A percentile compares a stretch with the other conserved stretches of the same genome.
phyloP scores from a whole-genome alignment of 1,140 invertebrate species.

The Glossosoma conforme region DNA sequence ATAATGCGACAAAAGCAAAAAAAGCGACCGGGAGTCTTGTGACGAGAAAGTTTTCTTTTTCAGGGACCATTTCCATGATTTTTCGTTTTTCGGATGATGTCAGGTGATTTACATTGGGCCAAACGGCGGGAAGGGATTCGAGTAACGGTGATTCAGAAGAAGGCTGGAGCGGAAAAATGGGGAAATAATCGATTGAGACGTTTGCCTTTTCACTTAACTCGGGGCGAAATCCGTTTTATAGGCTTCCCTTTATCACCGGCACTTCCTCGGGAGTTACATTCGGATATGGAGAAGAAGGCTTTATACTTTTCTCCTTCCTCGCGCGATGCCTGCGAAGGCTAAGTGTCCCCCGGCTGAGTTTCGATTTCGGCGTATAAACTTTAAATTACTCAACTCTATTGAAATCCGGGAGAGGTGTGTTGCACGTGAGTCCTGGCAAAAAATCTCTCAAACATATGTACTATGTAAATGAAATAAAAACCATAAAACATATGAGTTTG shows the following conservation, averaged over 20 bases:
- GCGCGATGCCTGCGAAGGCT: background rate
- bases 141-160: constrained; percentile 5
- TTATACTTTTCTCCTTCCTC: constrained; percentile 9
- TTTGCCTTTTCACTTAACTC: constrained; percentile 33
- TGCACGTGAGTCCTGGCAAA: too few relatives aligned
- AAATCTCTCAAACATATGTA: too few relatives aligned
- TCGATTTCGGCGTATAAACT: too few relatives aligned
- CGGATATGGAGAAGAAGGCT: constrained; percentile 16
- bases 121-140: constrained; percentile 11
- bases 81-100: constrained; percentile 13
- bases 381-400: too few relatives aligned
- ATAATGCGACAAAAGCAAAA: background rate
- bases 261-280: constrained; percentile 15
- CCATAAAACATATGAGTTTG: too few relatives aligned
- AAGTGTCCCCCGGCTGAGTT: too few relatives aligned
- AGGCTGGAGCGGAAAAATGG: constrained; percentile 23
- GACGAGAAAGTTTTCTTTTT: constrained; percentile 9
- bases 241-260: constrained; percentile 28
- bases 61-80: constrained; percentile 24
- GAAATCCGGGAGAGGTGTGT: too few relatives aligned
- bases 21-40: background rate
- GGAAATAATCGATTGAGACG: constrained; percentile 32
- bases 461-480: too few relatives aligned
- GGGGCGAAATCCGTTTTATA: constrained; percentile 31
- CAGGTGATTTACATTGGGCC: constrained; percentile 25